Base-by-base conservation (phyloP, 1,140 invertebrate species). In the Oreohelix idahoensis region DNA sequence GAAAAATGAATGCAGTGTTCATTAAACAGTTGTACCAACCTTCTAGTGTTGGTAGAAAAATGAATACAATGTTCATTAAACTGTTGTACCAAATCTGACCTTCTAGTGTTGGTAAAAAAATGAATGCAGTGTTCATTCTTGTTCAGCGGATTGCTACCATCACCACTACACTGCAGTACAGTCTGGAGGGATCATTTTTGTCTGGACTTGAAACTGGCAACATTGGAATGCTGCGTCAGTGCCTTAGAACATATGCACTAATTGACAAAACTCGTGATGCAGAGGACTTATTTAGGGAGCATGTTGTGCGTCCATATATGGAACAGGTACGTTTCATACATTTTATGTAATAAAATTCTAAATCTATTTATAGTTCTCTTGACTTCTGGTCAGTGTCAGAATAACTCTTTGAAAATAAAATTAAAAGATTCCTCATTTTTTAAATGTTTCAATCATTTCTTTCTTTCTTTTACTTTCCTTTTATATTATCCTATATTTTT, bases 231-330 rank as follows among this genome's bases (percentile, higher is more conserved):
- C 85, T 93, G 11, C 82, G 89, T 26, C 91, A 92, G 76, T 93
- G 92, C 87, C 85, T 93, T 23, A 86, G 91, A 73, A 93, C 92
- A 11, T 93, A 93, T 87, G 90, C 93, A 20, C 87, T 92, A 11
- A 93, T 94, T 74, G 93, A 93, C 82, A 93, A 95, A 90, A 95
- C 96, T 63, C 90, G 91, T 29, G 94, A 95, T 89, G 96, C 95
- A 0, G 96, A 97, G 91, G 93, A 94, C 76, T 92, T 96, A 0
- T 95, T 96, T 83, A 94, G 94, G 80, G 94, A 95, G 83, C 94
- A 96, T 90, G 94, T 96, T 63, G 94, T 97, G 23, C 94, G 94
- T 35, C 95, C 96, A 26, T 94, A 94, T 73, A 93, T 98, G 92
- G 94, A 95, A 85, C 93, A 95, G 85, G 94, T 93, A 83, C 81